Base-by-base conservation (phyloP, 92 coral and sea anemone species). In the Ricordea florida region DNA sequence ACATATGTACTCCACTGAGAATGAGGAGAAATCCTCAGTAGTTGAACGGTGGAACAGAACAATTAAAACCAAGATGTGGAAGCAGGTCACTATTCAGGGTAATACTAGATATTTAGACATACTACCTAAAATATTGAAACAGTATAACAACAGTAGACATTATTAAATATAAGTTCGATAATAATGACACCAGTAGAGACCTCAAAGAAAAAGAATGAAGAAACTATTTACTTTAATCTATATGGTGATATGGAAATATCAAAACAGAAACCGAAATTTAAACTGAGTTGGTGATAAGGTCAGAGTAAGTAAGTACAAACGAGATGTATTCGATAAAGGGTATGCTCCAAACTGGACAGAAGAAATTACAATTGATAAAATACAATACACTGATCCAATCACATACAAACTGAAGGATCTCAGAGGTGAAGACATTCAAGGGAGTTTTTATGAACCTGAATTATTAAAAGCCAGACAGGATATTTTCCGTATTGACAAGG, bases 61-160 rank as follows among this genome's bases (percentile, higher is more conserved):
- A 57, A 79, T 79, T 1, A 79, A 79, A 58, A 55, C 81, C 14
- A 71, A 79, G 32, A 79, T 70, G 85, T 79, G 85, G 85, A 79
- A 79, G 34, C 79, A 72, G 64, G 50, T 78, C n/a, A n/a, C n/a
- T n/a, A n/a, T n/a, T n/a, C n/a, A n/a, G n/a, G n/a, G n/a, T n/a
- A n/a, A n/a, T n/a, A 78, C 84, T 1, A 50, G 29, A 55, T 80
- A 80, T 80, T n/a, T 80, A 0, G 72, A 72, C 14, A 72, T 80
- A 8, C 34, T 80, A 0, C 82, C 86, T 0, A 73, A 80, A 58
- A 10, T 80, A 57, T 5, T 80, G 27, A 80, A 72, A 18, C 35
- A 80, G 2, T 80, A 80, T 41, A 80, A 80, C 20, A 70, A 70
- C 22, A 80, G 72, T 0, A 77, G 52, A 68, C 84, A 77, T 68